phyloP scores from a whole-genome alignment of 2,797 vertebrate genomes.

The Pachyuromys duprasi region DNA sequence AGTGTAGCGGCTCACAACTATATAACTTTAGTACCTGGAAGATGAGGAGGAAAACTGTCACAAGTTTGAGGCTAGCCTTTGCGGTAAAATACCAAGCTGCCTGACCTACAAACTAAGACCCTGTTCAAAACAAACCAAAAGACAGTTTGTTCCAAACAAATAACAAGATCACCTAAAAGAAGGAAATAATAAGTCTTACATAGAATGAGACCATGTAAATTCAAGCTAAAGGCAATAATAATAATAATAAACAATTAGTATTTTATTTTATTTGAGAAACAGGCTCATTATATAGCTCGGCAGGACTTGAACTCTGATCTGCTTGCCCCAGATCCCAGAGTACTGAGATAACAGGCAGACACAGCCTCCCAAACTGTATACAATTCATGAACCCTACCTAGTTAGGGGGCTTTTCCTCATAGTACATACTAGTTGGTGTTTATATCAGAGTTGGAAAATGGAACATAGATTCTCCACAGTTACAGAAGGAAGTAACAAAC shows the following conservation, averaged over 20 bases:
- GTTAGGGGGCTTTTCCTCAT: not conserved
- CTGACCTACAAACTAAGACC: not conserved
- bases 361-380: not conserved
- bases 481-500: not conserved
- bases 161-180: not conserved
- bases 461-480: not conserved
- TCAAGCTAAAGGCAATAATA: not conserved
- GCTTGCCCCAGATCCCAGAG: not conserved
- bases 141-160: not conserved
- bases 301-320: not conserved
- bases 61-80: not conserved
- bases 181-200: not conserved
- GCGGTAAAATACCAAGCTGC: not conserved
- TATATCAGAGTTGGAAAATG: not conserved
- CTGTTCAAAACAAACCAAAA: not conserved
- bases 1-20: not conserved
- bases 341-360: not conserved
- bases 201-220: not conserved
- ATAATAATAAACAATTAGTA: not conserved
- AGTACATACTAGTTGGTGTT: not conserved
- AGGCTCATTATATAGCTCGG: not conserved
- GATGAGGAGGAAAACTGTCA: not conserved
- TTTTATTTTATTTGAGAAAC: not conserved
- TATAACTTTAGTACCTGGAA: too few species aligned
- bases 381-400: not conserved